Base-by-base conservation (phyloP, 2,888 invertebrate genomes). In the Esperia sulphurella region DNA sequence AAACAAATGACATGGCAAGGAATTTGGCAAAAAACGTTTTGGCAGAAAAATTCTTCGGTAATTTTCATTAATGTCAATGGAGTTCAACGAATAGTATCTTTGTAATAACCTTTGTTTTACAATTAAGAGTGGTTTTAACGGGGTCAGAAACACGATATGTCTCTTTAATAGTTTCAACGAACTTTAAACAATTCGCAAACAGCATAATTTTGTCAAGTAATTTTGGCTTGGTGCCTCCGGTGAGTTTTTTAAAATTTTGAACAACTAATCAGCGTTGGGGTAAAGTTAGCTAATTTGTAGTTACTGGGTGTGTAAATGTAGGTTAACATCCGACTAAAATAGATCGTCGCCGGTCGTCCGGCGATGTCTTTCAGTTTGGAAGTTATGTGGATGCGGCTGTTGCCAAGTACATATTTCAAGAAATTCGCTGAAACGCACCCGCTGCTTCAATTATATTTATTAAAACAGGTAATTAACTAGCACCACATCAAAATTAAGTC, bases 261-360 rank as follows among this genome's bases (percentile, higher is more conserved):
- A 59, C 68, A 51, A 60, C 62, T 70, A 63, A 71, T 61, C 59
- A 62, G 39, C 68, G 59, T 59, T 58, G 60, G 62, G 61, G 66
- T 70, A 62, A 75, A 70, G 64, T 73, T 68, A 57, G 76, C 76
- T 78, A 76, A 81, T 78, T 78, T 73, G 80, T 77, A 60, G 71
- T 71, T 21, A 71, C 73, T 71, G 66, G 61, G 61, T 67, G 68
- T 67, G 59, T 31, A 21, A 75, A 84, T 81, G 75, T 84, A 69
- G 84, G 84, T 82, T 83, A 83, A 74, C 78, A 68, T 69, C 63
- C 56, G 68, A 58, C 75, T 62, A 68, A 83, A 84, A 83, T 83
- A 84, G 84, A 80, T 64, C 74, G 77, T 71, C 76, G 76, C 63
- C 69, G 69, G 66, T 70, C 71, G 70, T 68, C 72, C 70, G 71